These are phyloP conservation scores for Thyatira batis DNA, from an alignment of 2,888 invertebrate genomes.

Conservation along the genomic window DNA sequence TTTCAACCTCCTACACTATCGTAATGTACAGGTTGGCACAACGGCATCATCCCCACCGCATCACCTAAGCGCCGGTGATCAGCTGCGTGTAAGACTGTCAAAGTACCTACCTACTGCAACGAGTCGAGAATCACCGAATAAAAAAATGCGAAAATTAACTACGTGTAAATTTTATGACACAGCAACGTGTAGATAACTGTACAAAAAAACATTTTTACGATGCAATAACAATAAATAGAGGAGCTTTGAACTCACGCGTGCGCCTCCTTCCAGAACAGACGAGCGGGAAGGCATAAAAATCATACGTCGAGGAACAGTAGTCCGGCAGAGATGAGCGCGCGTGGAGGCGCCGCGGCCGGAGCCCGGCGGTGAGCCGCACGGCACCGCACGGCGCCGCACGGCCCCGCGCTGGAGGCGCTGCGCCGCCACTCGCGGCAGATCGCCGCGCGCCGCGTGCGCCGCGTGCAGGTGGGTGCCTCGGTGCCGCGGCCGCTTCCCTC, in stretches of 20 bases:
- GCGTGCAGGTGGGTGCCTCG: constrained; percentile 87
- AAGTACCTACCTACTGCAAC: background rate
- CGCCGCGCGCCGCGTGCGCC: constrained; percentile 90
- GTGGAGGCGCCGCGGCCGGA: constrained; percentile 12
- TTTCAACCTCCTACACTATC: background rate
- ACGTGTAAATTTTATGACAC: constrained; percentile 20
- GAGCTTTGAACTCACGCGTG: constrained; percentile 43
- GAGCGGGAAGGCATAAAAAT: constrained; percentile 11
- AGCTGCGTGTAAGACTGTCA: too few species aligned
- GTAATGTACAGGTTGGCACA: background rate
- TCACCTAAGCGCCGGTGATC: too few species aligned
- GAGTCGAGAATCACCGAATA: background rate
- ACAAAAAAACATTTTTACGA: constrained; percentile 47
- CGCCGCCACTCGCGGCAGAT: constrained; percentile 93
- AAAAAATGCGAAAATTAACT: constrained; percentile 1
- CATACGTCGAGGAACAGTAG: constrained; percentile 9
- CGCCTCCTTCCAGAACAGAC: constrained; percentile 25
- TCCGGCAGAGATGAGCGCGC: constrained; percentile 10
- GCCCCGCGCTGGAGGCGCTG: constrained; percentile 87
- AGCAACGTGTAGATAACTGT: constrained; percentile 18
- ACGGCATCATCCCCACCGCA: too few species aligned
- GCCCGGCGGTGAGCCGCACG: constrained; percentile 8
- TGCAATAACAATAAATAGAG: constrained; percentile 45
- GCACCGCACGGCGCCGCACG: constrained; percentile 21
- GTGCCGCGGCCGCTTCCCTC: constrained; percentile 32